A percentile compares a stretch with the other conserved stretches of the same genome.
These are phyloP conservation scores for Heterochromis multidens DNA, from an alignment of 2,113 vertebrate genomes.

Conservation along the genomic window DNA sequence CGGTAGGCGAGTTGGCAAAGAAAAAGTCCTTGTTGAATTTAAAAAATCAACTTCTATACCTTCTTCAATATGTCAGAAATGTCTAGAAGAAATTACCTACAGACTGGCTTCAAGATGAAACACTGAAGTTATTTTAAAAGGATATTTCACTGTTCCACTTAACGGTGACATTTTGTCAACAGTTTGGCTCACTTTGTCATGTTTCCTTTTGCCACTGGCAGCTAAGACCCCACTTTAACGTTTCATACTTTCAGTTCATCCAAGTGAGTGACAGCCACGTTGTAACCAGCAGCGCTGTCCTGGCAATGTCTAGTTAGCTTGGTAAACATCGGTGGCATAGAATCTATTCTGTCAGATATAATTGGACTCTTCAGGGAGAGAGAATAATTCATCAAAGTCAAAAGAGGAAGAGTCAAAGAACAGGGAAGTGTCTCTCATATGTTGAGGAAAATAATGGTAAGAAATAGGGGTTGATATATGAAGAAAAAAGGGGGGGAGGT, in stretches of 20 bases:
- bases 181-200: not conserved
- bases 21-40: not conserved
- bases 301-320: constrained; percentile 11
- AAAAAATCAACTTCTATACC: not conserved
- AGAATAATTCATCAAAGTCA: constrained; percentile 45
- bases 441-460: constrained; percentile 22
- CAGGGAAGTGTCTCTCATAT: not conserved
- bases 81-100: not conserved
- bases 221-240: not conserved
- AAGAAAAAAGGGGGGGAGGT: not conserved
- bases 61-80: not conserved
- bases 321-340: constrained; percentile 21
- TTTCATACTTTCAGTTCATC: not conserved
- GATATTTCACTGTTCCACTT: constrained; percentile 2
- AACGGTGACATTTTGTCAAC: constrained; percentile 1
- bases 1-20: not conserved
- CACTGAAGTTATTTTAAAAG: not conserved
- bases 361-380: constrained; percentile 33
- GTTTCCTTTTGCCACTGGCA: constrained; percentile 17
- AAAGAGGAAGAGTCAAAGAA: constrained; percentile 15
- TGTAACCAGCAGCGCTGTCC: not conserved
- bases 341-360: constrained; percentile 34
- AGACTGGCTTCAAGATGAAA: not conserved
- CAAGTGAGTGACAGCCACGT: constrained; percentile 34
- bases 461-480: not conserved